Conservation (phyloP, 2,797 vertebrate genomes). For the Megalops cyprinoides region DNA sequence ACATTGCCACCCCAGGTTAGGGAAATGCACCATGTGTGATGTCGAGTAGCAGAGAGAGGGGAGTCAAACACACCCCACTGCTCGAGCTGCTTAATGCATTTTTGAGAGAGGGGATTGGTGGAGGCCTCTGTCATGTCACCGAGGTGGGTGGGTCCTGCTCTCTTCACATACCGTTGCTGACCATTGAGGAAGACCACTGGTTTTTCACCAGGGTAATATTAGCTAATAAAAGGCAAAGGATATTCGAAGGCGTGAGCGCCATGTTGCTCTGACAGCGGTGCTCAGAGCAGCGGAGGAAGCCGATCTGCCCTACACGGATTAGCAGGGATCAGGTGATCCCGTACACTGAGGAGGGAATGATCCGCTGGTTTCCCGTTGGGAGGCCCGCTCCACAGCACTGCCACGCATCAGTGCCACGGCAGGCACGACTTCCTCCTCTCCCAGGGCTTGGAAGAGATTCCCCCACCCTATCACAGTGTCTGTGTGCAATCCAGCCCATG, state of each 20-base stretch:
- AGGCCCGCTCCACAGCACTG: background rate
- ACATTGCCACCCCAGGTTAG: too few relatives aligned
- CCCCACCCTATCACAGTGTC: background rate
- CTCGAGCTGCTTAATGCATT: slow-evolving; percentile 11
- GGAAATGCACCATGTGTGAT: slow-evolving; percentile 7
- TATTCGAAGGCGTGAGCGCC: too few relatives aligned
- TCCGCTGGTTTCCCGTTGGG: background rate
- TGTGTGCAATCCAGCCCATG: background rate
- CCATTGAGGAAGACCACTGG: too few relatives aligned
- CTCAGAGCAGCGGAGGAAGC: too few relatives aligned
- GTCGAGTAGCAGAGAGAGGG: background rate
- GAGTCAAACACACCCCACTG: background rate
- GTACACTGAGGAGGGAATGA: background rate
- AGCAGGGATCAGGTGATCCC: background rate
- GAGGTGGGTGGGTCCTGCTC: too few relatives aligned
- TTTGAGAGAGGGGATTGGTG: background rate
- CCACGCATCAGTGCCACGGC: background rate
- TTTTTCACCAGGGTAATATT: too few relatives aligned
- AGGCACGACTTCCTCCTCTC: background rate
- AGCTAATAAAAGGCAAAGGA: too few relatives aligned
- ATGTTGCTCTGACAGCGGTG: too few relatives aligned
- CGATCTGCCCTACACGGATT: too few relatives aligned
- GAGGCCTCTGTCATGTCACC: background rate
- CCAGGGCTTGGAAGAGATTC: background rate
- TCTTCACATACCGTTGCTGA: too few relatives aligned